Evolutionary conservation across 2,888 invertebrate genomes (phyloP).

Genomic region (Melanargia galathea): DNA sequence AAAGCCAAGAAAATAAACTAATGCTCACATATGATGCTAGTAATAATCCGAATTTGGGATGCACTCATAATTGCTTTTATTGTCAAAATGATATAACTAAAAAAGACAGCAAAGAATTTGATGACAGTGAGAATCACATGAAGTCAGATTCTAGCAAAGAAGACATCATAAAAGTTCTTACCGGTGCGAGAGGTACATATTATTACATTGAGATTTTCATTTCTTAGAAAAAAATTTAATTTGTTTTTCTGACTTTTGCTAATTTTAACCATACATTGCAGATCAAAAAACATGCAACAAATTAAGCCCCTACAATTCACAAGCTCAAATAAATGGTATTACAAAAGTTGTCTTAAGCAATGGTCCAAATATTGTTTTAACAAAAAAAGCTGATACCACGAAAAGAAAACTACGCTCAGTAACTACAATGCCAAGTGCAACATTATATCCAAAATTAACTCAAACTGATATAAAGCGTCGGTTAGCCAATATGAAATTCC

Average conservation of each 20-base stretch:
- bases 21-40: slow-evolving; percentile 1
- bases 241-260: neutral
- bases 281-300: slow-evolving; percentile 16
- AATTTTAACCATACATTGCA: neutral
- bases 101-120: slow-evolving; percentile 1
- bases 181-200: neutral
- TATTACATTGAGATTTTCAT: neutral
- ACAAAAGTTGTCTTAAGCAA: slow-evolving; percentile 53
- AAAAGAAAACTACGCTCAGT: slow-evolving; percentile 48
- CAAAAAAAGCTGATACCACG: slow-evolving; percentile 35
- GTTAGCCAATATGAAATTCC: slow-evolving; percentile 57
- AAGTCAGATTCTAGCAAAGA: slow-evolving; percentile 23
- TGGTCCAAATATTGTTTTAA: slow-evolving; percentile 38
- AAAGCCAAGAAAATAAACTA: neutral
- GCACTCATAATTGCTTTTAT: neutral
- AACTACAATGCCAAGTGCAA: slow-evolving; percentile 48
- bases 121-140: neutral
- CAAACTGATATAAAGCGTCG: slow-evolving; percentile 59
- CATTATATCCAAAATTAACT: slow-evolving; percentile 51
- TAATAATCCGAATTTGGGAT: neutral
- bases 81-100: neutral
- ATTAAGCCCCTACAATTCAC: slow-evolving; percentile 24
- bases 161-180: neutral
- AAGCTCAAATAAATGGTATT: slow-evolving; percentile 48
- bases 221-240: neutral